Percentiles rank a stretch among this genome's conserved stretches.
phyloP scores from a whole-genome alignment of 2,113 vertebrate genomes.

The Acrocephalus arundinaceus region DNA sequence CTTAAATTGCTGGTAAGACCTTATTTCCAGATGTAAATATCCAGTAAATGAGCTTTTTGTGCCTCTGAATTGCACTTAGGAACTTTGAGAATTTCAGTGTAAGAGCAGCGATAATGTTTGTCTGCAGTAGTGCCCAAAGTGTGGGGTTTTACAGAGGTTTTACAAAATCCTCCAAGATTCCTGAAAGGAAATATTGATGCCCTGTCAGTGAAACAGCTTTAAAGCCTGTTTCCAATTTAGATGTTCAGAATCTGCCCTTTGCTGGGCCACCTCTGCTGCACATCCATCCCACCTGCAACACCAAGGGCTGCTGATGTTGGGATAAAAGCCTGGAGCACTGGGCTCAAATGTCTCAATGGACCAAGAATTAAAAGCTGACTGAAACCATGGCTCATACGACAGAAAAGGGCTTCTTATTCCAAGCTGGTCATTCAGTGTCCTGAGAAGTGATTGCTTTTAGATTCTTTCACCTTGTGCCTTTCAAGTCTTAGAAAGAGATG shows the following conservation, averaged over 20 bases:
- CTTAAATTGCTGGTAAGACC: not conserved
- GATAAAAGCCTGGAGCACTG: not conserved
- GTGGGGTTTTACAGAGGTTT: not conserved
- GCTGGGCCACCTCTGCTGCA: not conserved
- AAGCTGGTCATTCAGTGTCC: not conserved
- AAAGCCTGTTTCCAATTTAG: not conserved
- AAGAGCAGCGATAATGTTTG: not conserved
- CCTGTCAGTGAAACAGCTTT: not conserved
- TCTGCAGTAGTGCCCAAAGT: not conserved
- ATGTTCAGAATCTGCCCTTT: not conserved
- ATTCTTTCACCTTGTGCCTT: not conserved
- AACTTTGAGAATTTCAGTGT: not conserved
- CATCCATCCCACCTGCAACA: accelerated
- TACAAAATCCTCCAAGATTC: not conserved
- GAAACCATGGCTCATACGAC: not conserved
- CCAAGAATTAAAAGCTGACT: not conserved
- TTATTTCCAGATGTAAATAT: not conserved
- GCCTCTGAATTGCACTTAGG: not conserved
- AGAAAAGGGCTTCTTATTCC: not conserved
- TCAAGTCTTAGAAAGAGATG: not conserved
- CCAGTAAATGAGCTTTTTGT: not conserved
- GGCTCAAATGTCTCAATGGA: accelerated
- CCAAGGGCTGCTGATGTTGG: not conserved
- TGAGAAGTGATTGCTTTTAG: not conserved
- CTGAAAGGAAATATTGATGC: not conserved